phyloP scores from a whole-genome alignment of 2,888 invertebrate genomes.

The Boloria selene region DNA sequence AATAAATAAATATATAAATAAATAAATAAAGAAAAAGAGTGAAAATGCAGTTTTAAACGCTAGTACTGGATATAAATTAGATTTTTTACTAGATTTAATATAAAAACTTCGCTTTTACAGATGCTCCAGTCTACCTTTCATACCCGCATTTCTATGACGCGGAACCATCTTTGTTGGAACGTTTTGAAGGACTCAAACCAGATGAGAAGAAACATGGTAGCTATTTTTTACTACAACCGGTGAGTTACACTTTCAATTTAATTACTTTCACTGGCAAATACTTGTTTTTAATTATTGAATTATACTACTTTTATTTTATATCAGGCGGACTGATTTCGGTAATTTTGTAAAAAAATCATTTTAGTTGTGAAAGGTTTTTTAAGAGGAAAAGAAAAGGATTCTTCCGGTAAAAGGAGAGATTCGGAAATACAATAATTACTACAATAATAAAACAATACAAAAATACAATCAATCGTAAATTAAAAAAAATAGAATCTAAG shows the following conservation, averaged over 20 bases:
- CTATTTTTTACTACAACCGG: slow-evolving; percentile 93
- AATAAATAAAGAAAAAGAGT: too few relatives aligned
- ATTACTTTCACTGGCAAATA: background rate
- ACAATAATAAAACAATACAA: too few relatives aligned
- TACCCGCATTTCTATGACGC: slow-evolving; percentile 95
- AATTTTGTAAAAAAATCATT: too few relatives aligned
- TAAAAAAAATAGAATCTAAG: too few relatives aligned
- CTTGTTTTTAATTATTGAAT: background rate
- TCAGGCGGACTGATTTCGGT: too few relatives aligned
- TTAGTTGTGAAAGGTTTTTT: too few relatives aligned
- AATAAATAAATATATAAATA: too few relatives aligned
- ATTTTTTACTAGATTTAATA: background rate
- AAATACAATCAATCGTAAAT: too few relatives aligned
- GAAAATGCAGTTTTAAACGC: too few relatives aligned
- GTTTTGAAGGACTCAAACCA: slow-evolving; percentile 88
- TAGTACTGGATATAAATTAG: background rate
- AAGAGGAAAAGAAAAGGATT: too few relatives aligned
- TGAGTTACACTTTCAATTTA: slow-evolving; percentile 59
- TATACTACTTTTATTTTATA: background rate
- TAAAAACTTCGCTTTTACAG: slow-evolving; percentile 66
- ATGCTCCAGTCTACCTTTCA: slow-evolving; percentile 93
- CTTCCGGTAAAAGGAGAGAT: too few relatives aligned
- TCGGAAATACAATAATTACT: too few relatives aligned
- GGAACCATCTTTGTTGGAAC: slow-evolving; percentile 85
- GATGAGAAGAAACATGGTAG: slow-evolving; percentile 86